Conservation (phyloP, 2,888 invertebrate genomes). For the Prenolepis imparis region DNA sequence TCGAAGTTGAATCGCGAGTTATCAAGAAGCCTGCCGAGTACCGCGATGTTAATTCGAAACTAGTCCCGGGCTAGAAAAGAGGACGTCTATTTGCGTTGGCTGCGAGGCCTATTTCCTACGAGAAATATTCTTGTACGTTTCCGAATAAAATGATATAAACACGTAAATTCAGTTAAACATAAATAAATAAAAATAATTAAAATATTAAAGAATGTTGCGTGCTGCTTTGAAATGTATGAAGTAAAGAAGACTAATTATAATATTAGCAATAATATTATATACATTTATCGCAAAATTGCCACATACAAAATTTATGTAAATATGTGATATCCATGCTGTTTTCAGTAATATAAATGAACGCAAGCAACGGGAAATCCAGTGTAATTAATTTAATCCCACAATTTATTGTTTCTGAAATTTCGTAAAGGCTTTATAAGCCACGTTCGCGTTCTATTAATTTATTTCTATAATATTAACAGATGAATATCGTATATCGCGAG, state of each 20-base stretch:
- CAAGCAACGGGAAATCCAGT: neutral
- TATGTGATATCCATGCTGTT: neutral
- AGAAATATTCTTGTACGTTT: neutral
- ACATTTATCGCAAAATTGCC: neutral
- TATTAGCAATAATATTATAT: neutral
- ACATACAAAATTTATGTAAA: conserved; percentile 1
- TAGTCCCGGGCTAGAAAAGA: conserved; percentile 41
- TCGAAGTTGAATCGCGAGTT: conserved; percentile 60
- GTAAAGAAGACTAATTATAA: neutral
- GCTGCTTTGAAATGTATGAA: neutral
- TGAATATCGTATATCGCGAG: neutral
- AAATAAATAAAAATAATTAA: neutral
- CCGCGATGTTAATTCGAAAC: conserved; percentile 29
- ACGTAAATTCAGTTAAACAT: neutral
- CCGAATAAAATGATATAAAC: conserved; percentile 6
- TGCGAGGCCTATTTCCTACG: neutral
- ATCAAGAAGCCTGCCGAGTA: conserved; percentile 51
- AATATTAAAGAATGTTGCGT: neutral
- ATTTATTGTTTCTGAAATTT: conserved; percentile 11
- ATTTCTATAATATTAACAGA: conserved; percentile 1
- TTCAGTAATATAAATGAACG: conserved; percentile 3
- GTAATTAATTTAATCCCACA: conserved; percentile 28
- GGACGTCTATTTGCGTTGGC: conserved; percentile 40
- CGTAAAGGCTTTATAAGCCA: neutral
- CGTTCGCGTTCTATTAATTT: neutral